Conservation (phyloP, 2,797 vertebrate genomes). For the Phoeniculus purpureus region DNA sequence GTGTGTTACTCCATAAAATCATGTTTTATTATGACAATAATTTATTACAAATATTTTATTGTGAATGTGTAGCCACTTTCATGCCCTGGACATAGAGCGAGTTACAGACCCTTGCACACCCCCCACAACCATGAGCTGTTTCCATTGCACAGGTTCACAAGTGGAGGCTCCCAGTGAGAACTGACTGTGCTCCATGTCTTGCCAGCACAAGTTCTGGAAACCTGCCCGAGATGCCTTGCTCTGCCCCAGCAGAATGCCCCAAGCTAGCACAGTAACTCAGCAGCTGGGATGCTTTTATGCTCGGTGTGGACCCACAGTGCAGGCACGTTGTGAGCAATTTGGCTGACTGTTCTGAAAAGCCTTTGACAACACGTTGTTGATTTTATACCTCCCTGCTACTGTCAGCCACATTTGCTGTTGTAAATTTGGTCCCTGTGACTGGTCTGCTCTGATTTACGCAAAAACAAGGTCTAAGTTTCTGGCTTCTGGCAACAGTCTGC, state of each 20-base stretch:
- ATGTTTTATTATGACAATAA: neutral
- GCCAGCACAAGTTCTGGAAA: neutral
- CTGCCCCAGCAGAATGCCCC: neutral
- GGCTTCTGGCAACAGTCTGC: neutral
- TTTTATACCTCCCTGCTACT: neutral
- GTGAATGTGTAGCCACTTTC: neutral
- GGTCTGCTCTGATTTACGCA: neutral
- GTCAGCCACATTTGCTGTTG: neutral
- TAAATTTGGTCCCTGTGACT: neutral
- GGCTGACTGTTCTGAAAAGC: neutral
- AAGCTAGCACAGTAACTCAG: accelerated
- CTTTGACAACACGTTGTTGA: neutral
- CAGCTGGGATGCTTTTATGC: neutral
- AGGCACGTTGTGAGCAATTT: neutral
- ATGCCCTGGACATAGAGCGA: neutral
- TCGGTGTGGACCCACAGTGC: neutral
- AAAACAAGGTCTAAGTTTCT: neutral
- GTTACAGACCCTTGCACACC: neutral
- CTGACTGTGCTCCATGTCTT: neutral
- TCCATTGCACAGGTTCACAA: neutral
- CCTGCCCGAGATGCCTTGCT: accelerated
- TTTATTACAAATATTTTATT: neutral
- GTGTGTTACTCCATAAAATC: neutral
- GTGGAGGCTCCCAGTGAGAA: neutral
- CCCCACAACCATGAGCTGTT: neutral